phyloP scores from a whole-genome alignment of 2,888 invertebrate genomes.

The Serrognathus titanus region DNA sequence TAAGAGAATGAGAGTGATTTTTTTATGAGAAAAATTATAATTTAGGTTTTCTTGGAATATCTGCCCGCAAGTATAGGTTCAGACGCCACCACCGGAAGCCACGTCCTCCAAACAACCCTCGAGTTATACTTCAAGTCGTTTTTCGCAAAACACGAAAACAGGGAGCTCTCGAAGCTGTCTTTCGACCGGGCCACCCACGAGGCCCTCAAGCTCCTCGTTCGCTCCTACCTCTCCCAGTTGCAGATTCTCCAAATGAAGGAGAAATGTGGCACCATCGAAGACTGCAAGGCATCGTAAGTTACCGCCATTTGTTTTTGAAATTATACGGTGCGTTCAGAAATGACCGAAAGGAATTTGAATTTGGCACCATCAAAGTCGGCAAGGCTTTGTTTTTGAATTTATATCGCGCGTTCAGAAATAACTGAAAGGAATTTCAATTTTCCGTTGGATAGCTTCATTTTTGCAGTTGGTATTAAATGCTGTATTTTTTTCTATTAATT shows the following conservation, averaged over 20 bases:
- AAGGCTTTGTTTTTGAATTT: conserved; percentile 3
- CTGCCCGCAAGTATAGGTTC: conserved; percentile 63
- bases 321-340: no score
- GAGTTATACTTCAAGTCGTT: conserved; percentile 50
- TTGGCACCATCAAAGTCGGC: not conserved
- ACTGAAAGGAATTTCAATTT: no score
- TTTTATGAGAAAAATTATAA: no score
- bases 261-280: conserved; percentile 10
- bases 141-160: conserved; percentile 39
- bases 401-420: no score
- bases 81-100: conserved; percentile 49
- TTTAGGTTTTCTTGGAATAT: conserved; percentile 61
- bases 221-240: conserved; percentile 56
- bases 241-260: conserved; percentile 44
- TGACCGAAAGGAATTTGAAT: no score
- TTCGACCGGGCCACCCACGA: conserved; percentile 51
- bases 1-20: no score
- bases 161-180: conserved; percentile 41
- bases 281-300: conserved; percentile 15
- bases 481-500: no score
- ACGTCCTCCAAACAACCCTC: conserved; percentile 52
- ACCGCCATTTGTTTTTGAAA: no score
- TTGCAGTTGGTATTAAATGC: no score
- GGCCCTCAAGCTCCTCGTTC: conserved; percentile 59
- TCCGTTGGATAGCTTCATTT: no score